These are phyloP conservation scores for Psilopogon haemacephalus DNA, from an alignment of 2,113 vertebrate genomes.

Conservation along the genomic window DNA sequence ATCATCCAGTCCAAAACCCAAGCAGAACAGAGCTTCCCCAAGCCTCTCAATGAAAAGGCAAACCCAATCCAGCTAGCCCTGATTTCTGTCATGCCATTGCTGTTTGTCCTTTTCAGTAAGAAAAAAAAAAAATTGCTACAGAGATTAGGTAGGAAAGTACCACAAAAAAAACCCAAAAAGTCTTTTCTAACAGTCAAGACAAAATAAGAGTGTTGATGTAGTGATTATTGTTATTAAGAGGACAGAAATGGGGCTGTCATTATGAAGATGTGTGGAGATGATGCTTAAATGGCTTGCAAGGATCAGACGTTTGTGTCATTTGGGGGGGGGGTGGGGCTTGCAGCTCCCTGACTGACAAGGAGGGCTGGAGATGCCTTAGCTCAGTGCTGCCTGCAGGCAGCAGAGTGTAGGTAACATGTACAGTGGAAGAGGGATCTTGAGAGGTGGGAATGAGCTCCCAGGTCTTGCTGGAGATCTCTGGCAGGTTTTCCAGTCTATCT, in stretches of 20 bases:
- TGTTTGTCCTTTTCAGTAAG: conserved; percentile 14
- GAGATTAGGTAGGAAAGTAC: background rate
- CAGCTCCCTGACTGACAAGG: conserved; percentile 42
- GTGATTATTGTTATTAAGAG: conserved; percentile 67
- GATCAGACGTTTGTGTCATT: conserved; percentile 18
- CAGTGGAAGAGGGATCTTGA: background rate
- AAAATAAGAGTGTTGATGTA: conserved; percentile 56
- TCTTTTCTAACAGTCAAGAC: conserved; percentile 49
- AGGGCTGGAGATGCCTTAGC: conserved; percentile 10
- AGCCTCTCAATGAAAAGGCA: background rate
- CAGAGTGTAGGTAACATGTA: conserved; percentile 12
- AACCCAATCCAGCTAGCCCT: background rate
- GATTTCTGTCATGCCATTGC: background rate
- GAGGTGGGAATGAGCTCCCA: background rate
- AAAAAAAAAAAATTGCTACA: conserved; percentile 30
- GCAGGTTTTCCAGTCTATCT: background rate
- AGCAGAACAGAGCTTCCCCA: background rate
- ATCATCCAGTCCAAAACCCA: too few species aligned
- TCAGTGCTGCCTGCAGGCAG: conserved; percentile 35
- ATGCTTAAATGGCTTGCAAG: conserved; percentile 53
- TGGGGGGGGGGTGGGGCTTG: background rate
- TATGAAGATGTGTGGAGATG: conserved; percentile 59
- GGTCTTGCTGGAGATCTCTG: background rate
- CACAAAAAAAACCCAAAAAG: background rate
- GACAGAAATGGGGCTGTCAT: conserved; percentile 61